These are phyloP conservation scores for Jacana jacana DNA, from an alignment of 2,113 vertebrate genomes.

Conservation along the genomic window DNA sequence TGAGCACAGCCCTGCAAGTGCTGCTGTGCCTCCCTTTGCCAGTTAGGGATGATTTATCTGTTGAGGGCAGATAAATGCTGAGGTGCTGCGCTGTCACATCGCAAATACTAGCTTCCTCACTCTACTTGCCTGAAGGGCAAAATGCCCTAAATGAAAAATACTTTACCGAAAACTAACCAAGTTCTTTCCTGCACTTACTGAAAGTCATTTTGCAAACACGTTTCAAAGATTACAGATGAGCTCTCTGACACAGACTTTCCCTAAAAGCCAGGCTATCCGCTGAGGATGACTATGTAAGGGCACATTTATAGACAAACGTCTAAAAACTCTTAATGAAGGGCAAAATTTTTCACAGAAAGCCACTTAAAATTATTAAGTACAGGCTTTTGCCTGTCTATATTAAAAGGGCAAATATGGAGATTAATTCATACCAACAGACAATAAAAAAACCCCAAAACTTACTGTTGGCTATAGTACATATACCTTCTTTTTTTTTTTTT, in stretches of 20 bases:
- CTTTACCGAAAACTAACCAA: neutral
- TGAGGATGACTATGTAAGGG: neutral
- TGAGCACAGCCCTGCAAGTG: accelerated
- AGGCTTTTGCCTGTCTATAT: neutral
- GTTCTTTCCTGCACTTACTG: neutral
- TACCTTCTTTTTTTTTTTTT: neutral
- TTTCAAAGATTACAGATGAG: neutral
- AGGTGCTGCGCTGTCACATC: neutral
- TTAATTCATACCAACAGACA: neutral
- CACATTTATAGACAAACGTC: neutral
- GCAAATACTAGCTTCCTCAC: neutral
- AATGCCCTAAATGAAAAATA: neutral
- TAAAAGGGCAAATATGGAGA: neutral
- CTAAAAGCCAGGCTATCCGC: neutral
- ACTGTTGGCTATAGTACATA: neutral
- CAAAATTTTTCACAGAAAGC: neutral
- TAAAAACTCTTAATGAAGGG: neutral
- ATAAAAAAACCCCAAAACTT: neutral
- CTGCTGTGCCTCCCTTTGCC: no score
- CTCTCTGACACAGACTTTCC: neutral
- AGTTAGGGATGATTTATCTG: neutral
- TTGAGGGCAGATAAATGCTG: neutral
- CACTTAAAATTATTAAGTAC: neutral
- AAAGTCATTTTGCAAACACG: neutral
- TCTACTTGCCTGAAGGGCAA: neutral